Conservation (phyloP, 2,113 vertebrate genomes). For the Eudyptes chrysolophus region DNA sequence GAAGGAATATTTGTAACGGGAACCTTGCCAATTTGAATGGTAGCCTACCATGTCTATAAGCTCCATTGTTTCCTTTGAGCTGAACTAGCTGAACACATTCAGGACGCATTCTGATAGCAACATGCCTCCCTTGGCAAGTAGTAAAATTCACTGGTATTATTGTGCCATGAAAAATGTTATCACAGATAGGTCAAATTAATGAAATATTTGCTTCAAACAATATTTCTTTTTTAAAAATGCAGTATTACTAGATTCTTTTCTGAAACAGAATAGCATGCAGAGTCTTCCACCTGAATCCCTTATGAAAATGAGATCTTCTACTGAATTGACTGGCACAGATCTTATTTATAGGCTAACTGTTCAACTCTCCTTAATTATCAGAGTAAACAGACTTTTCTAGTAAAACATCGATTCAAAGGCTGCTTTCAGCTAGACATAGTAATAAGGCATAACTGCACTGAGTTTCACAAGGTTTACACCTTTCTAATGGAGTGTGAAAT, state of each 20-base stretch:
- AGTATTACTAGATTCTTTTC: not conserved
- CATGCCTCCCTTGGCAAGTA: not conserved
- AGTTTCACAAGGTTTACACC: not conserved
- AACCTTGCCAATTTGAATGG: conserved; percentile 27
- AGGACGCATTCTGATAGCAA: not conserved
- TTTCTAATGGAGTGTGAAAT: not conserved
- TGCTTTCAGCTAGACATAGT: not conserved
- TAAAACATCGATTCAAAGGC: not conserved
- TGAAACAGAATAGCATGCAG: not conserved
- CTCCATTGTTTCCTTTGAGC: not conserved
- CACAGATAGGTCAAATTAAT: not conserved
- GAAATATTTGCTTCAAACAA: not conserved
- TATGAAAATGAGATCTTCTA: not conserved
- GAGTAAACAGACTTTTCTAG: not conserved
- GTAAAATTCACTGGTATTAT: not conserved
- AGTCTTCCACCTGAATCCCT: not conserved
- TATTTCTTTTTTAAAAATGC: not conserved
- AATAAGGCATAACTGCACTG: not conserved
- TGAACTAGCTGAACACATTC: not conserved
- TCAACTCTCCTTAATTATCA: not conserved
- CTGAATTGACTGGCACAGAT: not conserved
- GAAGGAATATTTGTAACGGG: not conserved
- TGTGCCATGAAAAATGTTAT: not conserved
- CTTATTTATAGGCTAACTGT: not conserved
- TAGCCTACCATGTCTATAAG: conserved; percentile 12